Evolutionary conservation across 1,140 invertebrate genomes (phyloP), one percentile per base, ranked within the genome.

Genomic region (Anastrepha obliqua): DNA sequence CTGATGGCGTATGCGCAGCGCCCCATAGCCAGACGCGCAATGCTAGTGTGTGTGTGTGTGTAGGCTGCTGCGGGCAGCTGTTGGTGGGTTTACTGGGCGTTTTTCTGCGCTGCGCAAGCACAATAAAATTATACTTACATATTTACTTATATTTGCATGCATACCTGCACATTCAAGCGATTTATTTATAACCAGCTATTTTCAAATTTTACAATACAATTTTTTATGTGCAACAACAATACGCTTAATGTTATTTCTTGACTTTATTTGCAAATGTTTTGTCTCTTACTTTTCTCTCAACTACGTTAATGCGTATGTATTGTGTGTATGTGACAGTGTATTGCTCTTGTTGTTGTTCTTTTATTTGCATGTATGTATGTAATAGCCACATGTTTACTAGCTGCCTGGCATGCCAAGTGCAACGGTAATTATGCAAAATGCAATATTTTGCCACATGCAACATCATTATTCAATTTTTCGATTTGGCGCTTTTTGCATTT

Each of bases 401-500:
- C 74, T 81, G 74, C 44, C 55, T 81, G 74, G 47, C 74, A 55
- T 81, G 74, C 74, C 74, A 81, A 81, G 74, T 81, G 74, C 74
- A 81, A 81, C 74, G 74, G 74, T 81, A 81, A 81, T 81, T 81
- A 81, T 81, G 74, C 74, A 81, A 81, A 81, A 81, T 81, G 47
- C 74, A 81, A 81, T 81, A 81, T 81, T 81, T 81, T 81, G 74
- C 74, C 74, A 81, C 74, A 81, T 81, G 74, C 74, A 81, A 81
- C 74, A 81, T 81, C 74, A 81, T 81, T 81, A 81, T 81, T 81
- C 74, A 81, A 81, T 81, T 81, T 81, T 81, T 81, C 74, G 74
- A 29, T 81, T 81, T 81, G 47, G 74, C 47, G 47, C n/a, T 51
- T 70, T 70, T 62, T 62, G 11, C 17, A n/a, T 62, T 81, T 81